Conservation (phyloP, 2,888 invertebrate species). For the Spisula subtruncata region DNA sequence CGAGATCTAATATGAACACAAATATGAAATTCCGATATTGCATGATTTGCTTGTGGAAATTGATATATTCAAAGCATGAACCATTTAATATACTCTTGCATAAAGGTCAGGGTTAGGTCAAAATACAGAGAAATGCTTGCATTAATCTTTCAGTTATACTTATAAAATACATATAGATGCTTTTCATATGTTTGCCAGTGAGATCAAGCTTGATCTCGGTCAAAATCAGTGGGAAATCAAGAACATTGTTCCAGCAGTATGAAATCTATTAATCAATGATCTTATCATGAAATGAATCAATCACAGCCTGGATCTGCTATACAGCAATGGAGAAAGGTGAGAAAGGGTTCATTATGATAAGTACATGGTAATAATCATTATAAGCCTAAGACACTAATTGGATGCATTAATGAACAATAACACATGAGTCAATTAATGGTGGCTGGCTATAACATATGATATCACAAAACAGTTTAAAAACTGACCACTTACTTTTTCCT, state of each 20-base stretch:
- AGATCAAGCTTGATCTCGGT: background rate
- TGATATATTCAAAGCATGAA: too few species aligned
- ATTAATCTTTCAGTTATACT: background rate
- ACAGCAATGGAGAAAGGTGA: background rate
- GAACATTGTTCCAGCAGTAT: conserved; percentile 18
- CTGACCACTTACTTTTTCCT: too few species aligned
- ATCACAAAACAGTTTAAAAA: too few species aligned
- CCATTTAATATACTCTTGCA: too few species aligned
- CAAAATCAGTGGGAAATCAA: conserved; percentile 2
- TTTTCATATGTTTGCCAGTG: conserved; percentile 7
- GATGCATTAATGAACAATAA: background rate
- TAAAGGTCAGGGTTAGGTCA: too few species aligned
- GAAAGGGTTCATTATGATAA: background rate
- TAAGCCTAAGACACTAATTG: background rate
- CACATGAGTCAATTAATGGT: background rate
- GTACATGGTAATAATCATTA: background rate
- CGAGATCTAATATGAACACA: too few species aligned
- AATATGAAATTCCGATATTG: too few species aligned
- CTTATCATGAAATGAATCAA: conserved; percentile 20
- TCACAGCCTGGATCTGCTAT: background rate
- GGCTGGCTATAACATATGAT: background rate
- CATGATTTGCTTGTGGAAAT: too few species aligned
- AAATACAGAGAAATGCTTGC: background rate
- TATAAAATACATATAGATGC: background rate
- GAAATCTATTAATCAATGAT: background rate